Conservation (phyloP, 2,888 invertebrate genomes). For the Ariolimax columbianus region DNA sequence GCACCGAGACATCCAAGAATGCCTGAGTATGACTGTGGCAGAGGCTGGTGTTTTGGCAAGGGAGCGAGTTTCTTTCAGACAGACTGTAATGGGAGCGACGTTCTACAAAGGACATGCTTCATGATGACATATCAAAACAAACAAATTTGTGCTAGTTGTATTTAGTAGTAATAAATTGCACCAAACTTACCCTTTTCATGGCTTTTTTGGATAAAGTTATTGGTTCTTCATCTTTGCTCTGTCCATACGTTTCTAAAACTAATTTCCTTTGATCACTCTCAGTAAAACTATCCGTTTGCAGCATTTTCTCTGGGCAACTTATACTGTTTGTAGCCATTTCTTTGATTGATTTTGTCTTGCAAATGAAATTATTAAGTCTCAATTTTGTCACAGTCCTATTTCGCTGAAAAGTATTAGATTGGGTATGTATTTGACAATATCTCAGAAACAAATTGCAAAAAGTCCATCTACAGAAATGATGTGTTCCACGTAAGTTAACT, state of each 20-base stretch:
- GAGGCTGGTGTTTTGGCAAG: too few species aligned
- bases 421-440: not conserved
- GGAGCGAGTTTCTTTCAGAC: too few species aligned
- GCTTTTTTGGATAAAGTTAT: conserved; percentile 22
- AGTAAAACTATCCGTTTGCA: not conserved
- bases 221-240: not conserved
- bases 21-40: too few species aligned
- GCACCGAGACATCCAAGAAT: too few species aligned
- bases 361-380: not conserved
- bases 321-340: not conserved
- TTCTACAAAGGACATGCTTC: too few species aligned
- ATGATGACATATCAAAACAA: too few species aligned
- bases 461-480: not conserved
- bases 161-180: not conserved
- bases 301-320: not conserved
- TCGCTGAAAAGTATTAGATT: not conserved
- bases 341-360: not conserved
- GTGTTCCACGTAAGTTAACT: not conserved
- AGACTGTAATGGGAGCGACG: too few species aligned
- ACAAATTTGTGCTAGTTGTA: too few species aligned
- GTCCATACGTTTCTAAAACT: not conserved
- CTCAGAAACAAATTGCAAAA: not conserved
- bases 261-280: not conserved
- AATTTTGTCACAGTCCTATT: not conserved
- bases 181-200: conserved; percentile 11